Evolutionary conservation across 2,888 invertebrate species (phyloP), one percentile per base, ranked within the genome.

Genomic region (Drosophila helvetica): DNA sequence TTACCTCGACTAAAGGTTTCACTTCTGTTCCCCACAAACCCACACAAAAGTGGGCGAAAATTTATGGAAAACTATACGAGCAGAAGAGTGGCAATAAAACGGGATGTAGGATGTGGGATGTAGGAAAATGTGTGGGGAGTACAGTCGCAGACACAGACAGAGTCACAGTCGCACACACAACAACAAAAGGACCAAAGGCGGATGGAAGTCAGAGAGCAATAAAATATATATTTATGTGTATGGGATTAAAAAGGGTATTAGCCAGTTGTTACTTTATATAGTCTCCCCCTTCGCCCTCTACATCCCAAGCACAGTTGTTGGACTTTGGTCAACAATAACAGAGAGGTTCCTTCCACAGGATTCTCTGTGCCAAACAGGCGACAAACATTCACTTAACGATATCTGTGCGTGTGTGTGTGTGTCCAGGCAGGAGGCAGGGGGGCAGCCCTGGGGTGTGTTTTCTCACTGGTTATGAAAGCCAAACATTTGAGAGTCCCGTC

Each of bases 241-340:
- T 7, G 69, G 75, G 85, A 75, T 81, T 82, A 82, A 78, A 78
- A 79, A 55, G 81, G 77, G 70, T 77, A 77, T 80, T 80, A 81
- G 81, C 79, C 84, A 79, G 54, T 65, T 52, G 64, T 42, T 43
- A 38, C 38, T 38, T 38, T 38, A 38, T 38, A 7, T 38, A 38
- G 38, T 38, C 2, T 2, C 38, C 38, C n/a, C 38, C n/a, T 12
- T 3, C 10, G 1, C 42, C 12, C 10, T 19, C 27, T 65, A 75
- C 63, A 60, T 43, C 43, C 56, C 22, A 22, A 22, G 2, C 27
- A 8, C 27, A 48, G 67, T 57, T 61, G 64, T 71, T 69, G 73
- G 71, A 59, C 73, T 54, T 56, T 54, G 62, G 68, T 60, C 57
- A 51, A 58, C 61, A 52, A 55, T 63, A 77, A 75, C 58, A 80